Base-by-base conservation (phyloP, 2,113 vertebrate species). In the Sorex araneus region DNA sequence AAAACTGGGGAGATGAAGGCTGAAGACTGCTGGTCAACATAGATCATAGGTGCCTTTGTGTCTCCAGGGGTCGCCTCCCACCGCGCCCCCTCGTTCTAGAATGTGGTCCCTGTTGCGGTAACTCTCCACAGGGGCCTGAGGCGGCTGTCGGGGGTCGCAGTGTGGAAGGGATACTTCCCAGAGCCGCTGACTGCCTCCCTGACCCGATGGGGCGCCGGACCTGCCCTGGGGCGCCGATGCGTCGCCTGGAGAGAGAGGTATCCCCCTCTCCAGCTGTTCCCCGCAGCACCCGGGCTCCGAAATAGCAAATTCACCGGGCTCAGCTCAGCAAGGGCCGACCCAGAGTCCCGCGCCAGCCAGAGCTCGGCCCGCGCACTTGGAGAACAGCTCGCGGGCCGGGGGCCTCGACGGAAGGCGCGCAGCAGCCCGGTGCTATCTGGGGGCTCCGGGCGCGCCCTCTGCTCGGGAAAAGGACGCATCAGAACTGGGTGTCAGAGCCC, bases 301-400 rank as follows among this genome's bases (percentile, higher is more conserved):
- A 95, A 94, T 87, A 97, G 91, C 88, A 81, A 88, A 92, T 93
- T 95, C 94, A 93, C 50, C 47, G 67, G 2, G 87, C 79, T 73
- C 79, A 86, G 27, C 25, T 43, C 43, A 21, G 57, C 16, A 10
- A 84, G 74, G 28, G 40, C 74, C 43, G 77, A 66, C 77, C 82
- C 23, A 19, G 47, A 77, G 57, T 87, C 73, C 47, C 66, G 57
- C 63, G 36, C 54, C 27, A 60, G n/a, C 28, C 15, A 91, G 84
- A 64, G 7, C 27, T 85, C 23, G 3, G 64, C 32, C 54, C 0
- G 19, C 8, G 9, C 21, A 70, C 88, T 60, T 21, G 0, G 25
- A 90, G 79, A 81, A 16, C 78, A 0, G 82, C 57, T 69, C 28
- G 0, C 2, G 0, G 6, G 19, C 36, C 6, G 36, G 45, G 57